Evolutionary conservation across 2,797 vertebrate species (phyloP).

Genomic region (Pseudochromis fuscus): DNA sequence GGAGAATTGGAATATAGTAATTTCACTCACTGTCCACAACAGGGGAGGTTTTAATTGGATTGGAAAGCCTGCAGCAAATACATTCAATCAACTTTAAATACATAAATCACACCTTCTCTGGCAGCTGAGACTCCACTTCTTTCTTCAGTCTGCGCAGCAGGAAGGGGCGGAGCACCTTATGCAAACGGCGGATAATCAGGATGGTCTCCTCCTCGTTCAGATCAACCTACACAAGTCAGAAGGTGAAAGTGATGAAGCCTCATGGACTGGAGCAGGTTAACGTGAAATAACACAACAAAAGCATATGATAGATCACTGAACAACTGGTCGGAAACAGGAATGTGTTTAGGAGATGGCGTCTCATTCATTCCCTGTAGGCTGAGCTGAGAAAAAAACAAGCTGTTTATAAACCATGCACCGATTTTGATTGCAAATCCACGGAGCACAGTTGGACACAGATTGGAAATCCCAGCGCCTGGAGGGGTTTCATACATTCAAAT

Average conservation of each 20-base stretch:
- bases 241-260: background rate
- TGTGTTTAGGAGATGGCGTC: too few relatives aligned
- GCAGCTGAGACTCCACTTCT: slow-evolving; percentile 95
- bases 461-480: too few relatives aligned
- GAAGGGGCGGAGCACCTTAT: slow-evolving; percentile 96
- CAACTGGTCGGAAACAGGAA: too few relatives aligned
- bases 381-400: too few relatives aligned
- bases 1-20: background rate
- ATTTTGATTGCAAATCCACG: too few relatives aligned
- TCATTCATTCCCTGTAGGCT: too few relatives aligned
- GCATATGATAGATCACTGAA: too few relatives aligned
- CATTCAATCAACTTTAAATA: background rate
- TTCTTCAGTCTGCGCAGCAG: slow-evolving; percentile 95
- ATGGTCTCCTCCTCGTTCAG: slow-evolving; percentile 97
- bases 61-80: background rate
- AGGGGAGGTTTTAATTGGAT: background rate
- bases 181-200: slow-evolving; percentile 94
- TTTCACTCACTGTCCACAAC: background rate
- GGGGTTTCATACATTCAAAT: too few relatives aligned
- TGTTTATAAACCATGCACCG: too few relatives aligned
- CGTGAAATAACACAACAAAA: too few relatives aligned
- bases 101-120: slow-evolving; percentile 88
- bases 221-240: slow-evolving; percentile 86
- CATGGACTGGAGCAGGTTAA: background rate
- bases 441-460: too few relatives aligned